Conservation (phyloP, 1,140 invertebrate genomes). For the Lucilia sericata region DNA sequence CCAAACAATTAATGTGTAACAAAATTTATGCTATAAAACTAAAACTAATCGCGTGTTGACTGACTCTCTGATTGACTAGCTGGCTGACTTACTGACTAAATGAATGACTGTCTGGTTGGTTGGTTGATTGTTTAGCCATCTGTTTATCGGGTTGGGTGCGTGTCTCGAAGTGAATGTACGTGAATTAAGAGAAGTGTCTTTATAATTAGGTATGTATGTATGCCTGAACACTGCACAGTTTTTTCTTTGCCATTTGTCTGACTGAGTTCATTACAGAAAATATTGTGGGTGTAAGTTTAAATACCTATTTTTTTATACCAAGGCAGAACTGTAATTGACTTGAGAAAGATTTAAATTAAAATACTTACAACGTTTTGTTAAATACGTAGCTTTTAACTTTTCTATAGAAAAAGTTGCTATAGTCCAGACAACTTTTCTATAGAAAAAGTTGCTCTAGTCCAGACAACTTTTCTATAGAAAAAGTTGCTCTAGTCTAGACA, state of each 20-base stretch:
- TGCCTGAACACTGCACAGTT: neutral
- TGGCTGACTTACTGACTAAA: neutral
- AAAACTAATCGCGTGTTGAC: constrained; percentile 9
- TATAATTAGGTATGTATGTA: constrained; percentile 6
- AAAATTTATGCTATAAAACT: neutral
- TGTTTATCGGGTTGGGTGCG: constrained; percentile 4
- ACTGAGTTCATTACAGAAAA: neutral
- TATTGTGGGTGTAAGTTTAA: neutral
- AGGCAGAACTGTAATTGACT: neutral
- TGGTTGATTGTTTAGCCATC: neutral
- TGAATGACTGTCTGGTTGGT: neutral
- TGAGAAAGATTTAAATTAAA: neutral
- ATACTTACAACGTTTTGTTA: neutral
- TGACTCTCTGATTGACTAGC: neutral
- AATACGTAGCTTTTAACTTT: too few species aligned
- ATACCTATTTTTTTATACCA: neutral
- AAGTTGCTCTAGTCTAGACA: too few species aligned
- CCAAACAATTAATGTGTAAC: neutral
- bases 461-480: too few species aligned
- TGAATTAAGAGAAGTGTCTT: neutral
- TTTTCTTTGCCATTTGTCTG: too few species aligned
- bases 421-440: too few species aligned
- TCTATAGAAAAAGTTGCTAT: too few species aligned
- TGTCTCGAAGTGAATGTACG: neutral
- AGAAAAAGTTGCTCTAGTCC: too few species aligned